Percentiles rank a stretch among this genome's conserved stretches.
phyloP scores from a whole-genome alignment of 1,140 invertebrate species.

The Carposina sasakii region DNA sequence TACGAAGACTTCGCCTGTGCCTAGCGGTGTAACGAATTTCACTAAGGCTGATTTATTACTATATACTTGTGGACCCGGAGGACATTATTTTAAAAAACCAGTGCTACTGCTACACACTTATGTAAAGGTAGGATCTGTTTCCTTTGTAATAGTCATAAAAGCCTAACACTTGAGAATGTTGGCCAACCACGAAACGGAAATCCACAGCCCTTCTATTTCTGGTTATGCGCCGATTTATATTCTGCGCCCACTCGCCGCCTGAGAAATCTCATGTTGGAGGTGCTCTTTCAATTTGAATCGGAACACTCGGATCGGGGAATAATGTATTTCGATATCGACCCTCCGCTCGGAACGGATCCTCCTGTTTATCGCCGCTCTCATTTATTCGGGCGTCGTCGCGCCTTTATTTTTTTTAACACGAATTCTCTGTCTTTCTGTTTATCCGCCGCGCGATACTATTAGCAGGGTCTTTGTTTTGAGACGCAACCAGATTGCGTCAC shows the following conservation, averaged over 20 bases:
- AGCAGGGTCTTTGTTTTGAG: constrained; percentile 60
- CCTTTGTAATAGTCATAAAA: constrained; percentile 19
- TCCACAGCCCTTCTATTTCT: constrained; percentile 65
- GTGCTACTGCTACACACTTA: too few relatives aligned
- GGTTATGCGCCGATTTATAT: constrained; percentile 72
- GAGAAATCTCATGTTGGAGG: constrained; percentile 71
- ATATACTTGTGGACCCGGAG: too few relatives aligned
- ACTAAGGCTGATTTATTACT: too few relatives aligned
- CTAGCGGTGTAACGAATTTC: too few relatives aligned
- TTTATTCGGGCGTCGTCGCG: constrained; percentile 69
- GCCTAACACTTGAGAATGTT: constrained; percentile 30
- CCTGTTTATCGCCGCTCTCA: constrained; percentile 70
- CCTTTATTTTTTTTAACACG: constrained; percentile 68
- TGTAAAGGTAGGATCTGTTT: too few relatives aligned
- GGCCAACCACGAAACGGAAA: constrained; percentile 55
- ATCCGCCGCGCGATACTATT: constrained; percentile 56
- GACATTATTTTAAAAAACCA: too few relatives aligned
- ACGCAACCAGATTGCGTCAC: constrained; percentile 51
- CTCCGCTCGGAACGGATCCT: constrained; percentile 63
- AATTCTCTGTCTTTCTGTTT: constrained; percentile 59
- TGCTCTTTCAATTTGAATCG: constrained; percentile 74
- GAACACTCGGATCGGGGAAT: constrained; percentile 71
- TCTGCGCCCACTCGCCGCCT: constrained; percentile 69
- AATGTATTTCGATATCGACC: constrained; percentile 72
- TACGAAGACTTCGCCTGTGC: too few relatives aligned